Base-by-base conservation (phyloP, 1,140 invertebrate species). In the Megathymus violae region DNA sequence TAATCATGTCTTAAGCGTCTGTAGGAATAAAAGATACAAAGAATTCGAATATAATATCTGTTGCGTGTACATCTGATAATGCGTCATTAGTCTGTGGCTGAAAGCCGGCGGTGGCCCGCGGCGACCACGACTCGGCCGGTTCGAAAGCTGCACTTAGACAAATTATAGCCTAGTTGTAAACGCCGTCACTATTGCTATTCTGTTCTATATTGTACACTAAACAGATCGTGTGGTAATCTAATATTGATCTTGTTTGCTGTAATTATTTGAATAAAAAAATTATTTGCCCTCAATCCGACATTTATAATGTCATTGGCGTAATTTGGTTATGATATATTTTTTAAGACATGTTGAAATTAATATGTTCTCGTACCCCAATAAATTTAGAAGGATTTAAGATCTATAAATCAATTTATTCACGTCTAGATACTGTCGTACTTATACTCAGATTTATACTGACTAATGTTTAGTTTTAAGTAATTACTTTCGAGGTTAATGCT, bases 41-140 rank as follows among this genome's bases (percentile, higher is more conserved):
- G 44, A 66, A 66, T 27, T 50, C 16, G n/a, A 62, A 19, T 25
- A 51, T 67, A 58, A 56, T 58, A 56, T 19, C 50, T 25, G 46
- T 71, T 69, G 75, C 73, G 64, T 76, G 73, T 75, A 69, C 71
- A 52, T 62, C 31, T 62, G 51, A 69, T 69, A 64, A 43, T 44
- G 25, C 50, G 44, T 59, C 50, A 46, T 58, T 74, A 68, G 34
- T 76, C 71, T 74, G 56, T 67, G 69, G 25, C 46, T 70, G 71
- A 75, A 71, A 75, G 72, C 66, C 69, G 67, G 58, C 62, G 60
- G 38, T 69, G 62, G 69, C 83, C 78, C 48, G 61, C 25, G 81
- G 83, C 80, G 65, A 76, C 78, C 81, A 86, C 83, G 83, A 86
- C 76, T 67, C n/a, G 65, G 47, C 69, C 64, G 56, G 59, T 65